These are phyloP conservation scores for Drosophila eohydei DNA, from an alignment of 2,888 invertebrate genomes.

Conservation along the genomic window DNA sequence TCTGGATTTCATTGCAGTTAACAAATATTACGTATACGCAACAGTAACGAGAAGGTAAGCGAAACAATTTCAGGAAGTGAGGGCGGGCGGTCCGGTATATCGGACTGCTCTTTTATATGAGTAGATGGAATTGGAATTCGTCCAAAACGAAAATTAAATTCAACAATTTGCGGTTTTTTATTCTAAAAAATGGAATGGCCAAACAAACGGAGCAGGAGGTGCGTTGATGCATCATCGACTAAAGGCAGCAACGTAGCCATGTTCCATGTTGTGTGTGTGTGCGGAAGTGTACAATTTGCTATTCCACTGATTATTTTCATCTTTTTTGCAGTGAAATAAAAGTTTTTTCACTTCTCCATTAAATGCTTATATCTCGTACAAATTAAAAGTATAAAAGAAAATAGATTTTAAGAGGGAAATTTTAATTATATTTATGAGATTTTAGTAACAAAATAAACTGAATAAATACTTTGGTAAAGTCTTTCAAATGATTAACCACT, in stretches of 20 bases:
- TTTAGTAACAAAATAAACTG: not conserved
- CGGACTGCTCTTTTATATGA: slow-evolving; percentile 36
- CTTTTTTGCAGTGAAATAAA: slow-evolving; percentile 29
- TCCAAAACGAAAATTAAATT: slow-evolving; percentile 73
- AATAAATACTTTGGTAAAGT: not conserved
- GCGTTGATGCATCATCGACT: not conserved
- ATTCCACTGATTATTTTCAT: slow-evolving; percentile 61
- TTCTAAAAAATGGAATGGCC: slow-evolving; percentile 14
- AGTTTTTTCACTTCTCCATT: slow-evolving; percentile 22
- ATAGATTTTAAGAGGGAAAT: not conserved
- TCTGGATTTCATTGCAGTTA: slow-evolving; percentile 63
- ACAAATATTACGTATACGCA: slow-evolving; percentile 62
- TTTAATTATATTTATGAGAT: slow-evolving; percentile 1
- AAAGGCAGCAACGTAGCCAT: slow-evolving; percentile 7
- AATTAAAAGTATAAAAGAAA: not conserved
- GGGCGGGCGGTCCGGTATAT: slow-evolving; percentile 9
- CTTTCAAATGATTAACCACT: not conserved
- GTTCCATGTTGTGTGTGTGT: slow-evolving; percentile 35
- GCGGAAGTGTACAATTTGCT: slow-evolving; percentile 55
- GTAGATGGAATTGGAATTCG: slow-evolving; percentile 72
- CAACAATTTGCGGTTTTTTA: slow-evolving; percentile 67
- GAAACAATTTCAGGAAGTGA: slow-evolving; percentile 51
- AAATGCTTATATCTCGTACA: not conserved
- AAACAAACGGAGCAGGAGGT: not conserved
- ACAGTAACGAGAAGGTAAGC: slow-evolving; percentile 19